Base-by-base conservation (phyloP, 2,888 invertebrate species). In the Aelia acuminata region DNA sequence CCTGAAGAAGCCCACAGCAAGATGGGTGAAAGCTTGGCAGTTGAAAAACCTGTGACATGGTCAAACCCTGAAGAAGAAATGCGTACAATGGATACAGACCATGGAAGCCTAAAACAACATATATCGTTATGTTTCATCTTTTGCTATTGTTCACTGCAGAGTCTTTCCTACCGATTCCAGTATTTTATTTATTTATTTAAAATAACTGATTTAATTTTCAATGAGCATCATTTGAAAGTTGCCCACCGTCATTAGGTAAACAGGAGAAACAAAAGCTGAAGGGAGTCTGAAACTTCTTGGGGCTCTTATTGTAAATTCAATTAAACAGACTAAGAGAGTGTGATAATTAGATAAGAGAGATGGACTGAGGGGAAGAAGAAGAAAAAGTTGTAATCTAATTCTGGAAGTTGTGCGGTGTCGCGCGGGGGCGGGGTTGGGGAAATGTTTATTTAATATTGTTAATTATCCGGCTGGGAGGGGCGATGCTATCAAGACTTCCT, bases 381-480 rank as follows among this genome's bases (percentile, higher is more conserved):
- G 84, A 87, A 87, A 87, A 87, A 70, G 87, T 87, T 70, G 87
- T 70, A 57, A 70, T 53, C 70, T 87, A 87, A 87, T 87, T 87
- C 43, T 85, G 31, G 22, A 87, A 75, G 87, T 75, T 87, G 75
- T 80, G 43, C 80, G 63, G 63, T 70, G 63, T 80, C 43, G 43
- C 43, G 22, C 43, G 10, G 13, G 39, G 22, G 80, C 39, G 13
- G 39, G 35, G 31, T n/a, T n/a, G n/a, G 22, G 70, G 20, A 43
- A 86, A 87, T 87, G 87, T 87, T 87, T 87, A 87, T 63, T 87
- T 87, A 87, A 87, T 87, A 87, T 87, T 70, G 87, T 87, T 87
- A 87, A 87, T 87, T 87, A 87, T 87, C 87, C 35, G 11, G 11
- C 35, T 20, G 5, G 50, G 84, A 35, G 31, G 22, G 80, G n/a